These are phyloP conservation scores for Hydractinia symbiolongicarpus DNA, from an alignment of 30 jellyfish, hydroid and myxozoan genomes.

Conservation along the genomic window DNA sequence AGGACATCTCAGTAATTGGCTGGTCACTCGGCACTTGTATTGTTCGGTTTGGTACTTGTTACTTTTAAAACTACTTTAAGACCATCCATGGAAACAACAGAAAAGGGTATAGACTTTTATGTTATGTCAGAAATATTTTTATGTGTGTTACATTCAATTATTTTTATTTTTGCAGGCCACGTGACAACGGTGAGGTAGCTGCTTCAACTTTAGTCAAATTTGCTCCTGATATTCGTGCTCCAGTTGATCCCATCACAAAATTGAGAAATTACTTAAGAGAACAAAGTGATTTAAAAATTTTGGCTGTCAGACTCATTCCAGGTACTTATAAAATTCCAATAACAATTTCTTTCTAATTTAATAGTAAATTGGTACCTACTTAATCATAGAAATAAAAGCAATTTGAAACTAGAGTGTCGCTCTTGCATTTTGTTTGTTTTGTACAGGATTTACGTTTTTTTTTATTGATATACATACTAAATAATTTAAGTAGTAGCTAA, in stretches of 20 bases:
- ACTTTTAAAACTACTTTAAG: too few species aligned
- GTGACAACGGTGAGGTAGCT: constrained; percentile 91
- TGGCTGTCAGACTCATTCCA: constrained; percentile 71
- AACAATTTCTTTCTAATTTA: background rate
- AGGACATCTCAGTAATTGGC: background rate
- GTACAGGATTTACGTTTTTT: too few species aligned
- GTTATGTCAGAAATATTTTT: background rate
- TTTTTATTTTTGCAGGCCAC: constrained; percentile 41
- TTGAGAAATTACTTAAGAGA: constrained; percentile 59
- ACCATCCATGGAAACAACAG: background rate
- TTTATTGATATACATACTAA: too few species aligned
- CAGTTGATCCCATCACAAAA: constrained; percentile 86
- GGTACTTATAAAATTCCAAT: constrained; percentile 28
- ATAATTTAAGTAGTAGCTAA: too few species aligned
- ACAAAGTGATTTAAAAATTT: constrained; percentile 47
- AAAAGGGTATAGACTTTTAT: background rate
- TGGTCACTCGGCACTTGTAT: background rate
- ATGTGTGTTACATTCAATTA: background rate
- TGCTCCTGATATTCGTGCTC: constrained; percentile 95
- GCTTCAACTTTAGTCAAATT: constrained; percentile 71
- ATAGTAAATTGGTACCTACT: background rate
- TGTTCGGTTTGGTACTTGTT: too few species aligned
- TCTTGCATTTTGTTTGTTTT: too few species aligned
- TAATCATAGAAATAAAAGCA: too few species aligned
- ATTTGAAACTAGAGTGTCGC: too few species aligned